phyloP scores from a whole-genome alignment of 2,888 invertebrate genomes.

The Achlya flavicornis region DNA sequence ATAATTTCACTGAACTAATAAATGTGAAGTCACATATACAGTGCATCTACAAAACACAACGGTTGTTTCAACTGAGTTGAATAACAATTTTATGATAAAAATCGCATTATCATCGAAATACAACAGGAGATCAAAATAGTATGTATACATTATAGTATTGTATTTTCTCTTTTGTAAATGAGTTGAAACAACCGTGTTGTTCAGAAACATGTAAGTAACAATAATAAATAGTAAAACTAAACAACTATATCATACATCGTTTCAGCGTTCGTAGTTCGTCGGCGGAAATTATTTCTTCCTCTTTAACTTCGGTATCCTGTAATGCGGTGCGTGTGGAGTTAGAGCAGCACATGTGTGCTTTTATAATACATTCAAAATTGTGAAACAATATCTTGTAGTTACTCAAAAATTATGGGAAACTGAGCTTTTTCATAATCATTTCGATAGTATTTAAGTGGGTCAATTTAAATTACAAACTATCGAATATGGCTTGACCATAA shows the following conservation, averaged over 20 bases:
- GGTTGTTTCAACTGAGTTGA: constrained; percentile 26
- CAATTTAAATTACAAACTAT: not conserved
- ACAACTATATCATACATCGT: constrained; percentile 76
- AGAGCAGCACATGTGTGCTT: constrained; percentile 45
- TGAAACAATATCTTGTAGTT: not conserved
- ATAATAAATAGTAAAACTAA: constrained; percentile 73
- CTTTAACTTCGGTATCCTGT: constrained; percentile 81
- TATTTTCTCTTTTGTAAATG: constrained; percentile 9
- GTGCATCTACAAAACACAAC: constrained; percentile 34
- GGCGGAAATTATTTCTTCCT: constrained; percentile 68
- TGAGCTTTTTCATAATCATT: not conserved
- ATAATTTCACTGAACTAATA: constrained; percentile 49
- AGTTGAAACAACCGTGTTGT: constrained; percentile 32
- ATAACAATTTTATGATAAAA: not conserved
- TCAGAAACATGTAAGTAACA: constrained; percentile 38
- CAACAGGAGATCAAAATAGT: constrained; percentile 11
- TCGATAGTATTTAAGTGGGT: not conserved
- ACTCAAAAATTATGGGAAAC: constrained; percentile 4
- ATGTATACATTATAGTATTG: not conserved
- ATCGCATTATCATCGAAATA: not conserved
- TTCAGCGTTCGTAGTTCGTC: constrained; percentile 67
- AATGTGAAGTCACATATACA: constrained; percentile 47
- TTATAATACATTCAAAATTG: constrained; percentile 15
- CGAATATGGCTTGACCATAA: not conserved
- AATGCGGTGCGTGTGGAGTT: constrained; percentile 75